Evolutionary conservation across 2,113 vertebrate species (phyloP).

Genomic region (Clarias magur): DNA sequence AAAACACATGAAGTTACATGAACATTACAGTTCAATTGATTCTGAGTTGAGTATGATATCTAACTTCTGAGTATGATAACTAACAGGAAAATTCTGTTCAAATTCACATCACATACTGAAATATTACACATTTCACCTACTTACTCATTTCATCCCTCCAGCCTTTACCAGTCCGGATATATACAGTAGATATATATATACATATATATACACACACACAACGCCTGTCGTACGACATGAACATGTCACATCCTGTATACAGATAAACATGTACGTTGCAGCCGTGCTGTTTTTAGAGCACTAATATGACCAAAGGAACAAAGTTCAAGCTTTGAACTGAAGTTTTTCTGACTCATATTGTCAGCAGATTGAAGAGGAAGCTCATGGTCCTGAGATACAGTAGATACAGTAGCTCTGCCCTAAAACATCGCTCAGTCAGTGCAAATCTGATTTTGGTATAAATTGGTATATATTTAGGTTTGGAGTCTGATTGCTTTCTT

Average conservation of each 20-base stretch:
- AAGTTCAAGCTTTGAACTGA: background rate
- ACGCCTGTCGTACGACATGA: background rate
- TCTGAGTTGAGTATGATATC: background rate
- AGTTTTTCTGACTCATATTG: background rate
- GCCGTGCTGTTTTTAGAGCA: background rate
- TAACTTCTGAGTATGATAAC: too few relatives aligned
- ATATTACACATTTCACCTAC: background rate
- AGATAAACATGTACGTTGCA: background rate
- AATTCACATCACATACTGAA: too few relatives aligned
- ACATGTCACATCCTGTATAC: background rate
- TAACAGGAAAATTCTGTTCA: background rate
- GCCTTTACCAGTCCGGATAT: background rate
- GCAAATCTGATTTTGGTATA: too few relatives aligned
- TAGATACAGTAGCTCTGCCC: background rate
- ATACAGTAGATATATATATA: background rate
- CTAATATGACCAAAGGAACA: background rate
- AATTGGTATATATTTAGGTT: too few relatives aligned
- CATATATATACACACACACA: background rate
- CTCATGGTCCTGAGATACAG: background rate
- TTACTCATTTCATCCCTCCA: background rate
- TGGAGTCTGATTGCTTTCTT: too few relatives aligned
- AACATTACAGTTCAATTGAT: background rate
- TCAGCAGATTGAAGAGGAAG: background rate
- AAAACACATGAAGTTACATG: background rate
- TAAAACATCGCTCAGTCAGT: background rate